Evolutionary conservation across 2,888 invertebrate species (phyloP), one percentile per base, ranked within the genome.

Genomic region (Machimus rusticus): DNA sequence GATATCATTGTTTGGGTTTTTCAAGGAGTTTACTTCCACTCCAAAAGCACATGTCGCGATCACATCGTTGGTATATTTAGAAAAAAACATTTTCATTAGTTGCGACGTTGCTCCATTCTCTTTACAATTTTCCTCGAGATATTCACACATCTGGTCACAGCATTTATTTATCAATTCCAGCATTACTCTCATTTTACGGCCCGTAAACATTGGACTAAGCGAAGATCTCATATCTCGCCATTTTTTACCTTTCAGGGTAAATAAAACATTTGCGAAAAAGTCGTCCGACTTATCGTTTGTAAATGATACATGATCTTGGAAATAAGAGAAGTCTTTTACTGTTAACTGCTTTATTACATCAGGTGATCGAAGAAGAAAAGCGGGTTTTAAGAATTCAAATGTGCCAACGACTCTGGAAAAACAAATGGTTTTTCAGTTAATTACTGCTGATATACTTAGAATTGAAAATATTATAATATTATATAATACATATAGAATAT

Each of bases 241-340:
- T 37, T 90, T 90, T 85, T 92, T 90, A 0, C 77, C 77, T 85
- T 85, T 85, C 23, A 84, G 84, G 23, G 74, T 39, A n/a, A 39
- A 85, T 31, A 57, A 81, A 9, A 43, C n/a, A 84, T 93, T 93
- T 5, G 92, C 92, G 89, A 94, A 93, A 16, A 94, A 88, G 0
- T 93, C 93, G 86, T 94, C 94, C 1, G 89, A 88, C 0, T 91
- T 90, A 57, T 92, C 91, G 12, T 91, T 90, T 0, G 92, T 89
- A 2, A 91, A 57, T 0, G 89, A 57, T 2, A 91, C 90, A 76
- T 93, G 93, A 88, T 93, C 92, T 51, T 82, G 82, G 31, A 94
- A 94, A 89, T 93, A 93, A 77, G 94, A 94, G 55, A 95, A 95
- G 88, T 95, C 94, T 89, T 94, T 95, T 0, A 95, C 92, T 0